A percentile compares a stretch with the other conserved stretches of the same genome.
Evolutionary conservation across 2,797 vertebrate genomes (phyloP).

Genomic region (Remorina albescens): DNA sequence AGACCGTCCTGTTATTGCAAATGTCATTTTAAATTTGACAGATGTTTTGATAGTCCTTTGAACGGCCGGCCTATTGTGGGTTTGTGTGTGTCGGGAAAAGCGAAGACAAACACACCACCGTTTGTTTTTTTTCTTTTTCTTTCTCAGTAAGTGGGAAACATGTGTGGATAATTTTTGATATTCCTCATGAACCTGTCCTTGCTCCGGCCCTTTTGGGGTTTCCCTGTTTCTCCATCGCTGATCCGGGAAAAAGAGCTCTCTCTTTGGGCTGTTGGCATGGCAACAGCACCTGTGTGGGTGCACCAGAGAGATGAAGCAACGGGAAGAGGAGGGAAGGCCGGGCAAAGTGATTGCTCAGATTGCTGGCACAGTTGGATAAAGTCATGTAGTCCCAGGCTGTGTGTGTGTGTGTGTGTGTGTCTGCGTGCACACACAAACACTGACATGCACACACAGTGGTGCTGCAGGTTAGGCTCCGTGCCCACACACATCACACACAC

Average conservation of each 20-base stretch:
- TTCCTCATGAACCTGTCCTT: background rate
- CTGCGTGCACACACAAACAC: too few species aligned
- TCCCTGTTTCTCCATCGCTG: constrained; percentile 21
- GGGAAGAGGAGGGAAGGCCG: constrained; percentile 7
- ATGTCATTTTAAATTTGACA: background rate
- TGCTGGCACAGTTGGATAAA: constrained; percentile 58
- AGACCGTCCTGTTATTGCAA: too few species aligned
- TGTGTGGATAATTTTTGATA: background rate
- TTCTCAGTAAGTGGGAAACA: background rate
- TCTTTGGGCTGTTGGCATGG: constrained; percentile 45
- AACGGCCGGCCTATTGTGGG: background rate
- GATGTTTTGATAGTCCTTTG: background rate
- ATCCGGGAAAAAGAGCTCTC: constrained; percentile 29
- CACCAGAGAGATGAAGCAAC: constrained; percentile 19
- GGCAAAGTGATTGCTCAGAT: constrained; percentile 46
- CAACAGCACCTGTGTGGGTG: constrained; percentile 49
- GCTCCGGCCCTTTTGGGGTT: constrained; percentile 6
- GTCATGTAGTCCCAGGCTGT: constrained; percentile 30
- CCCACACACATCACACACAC: constrained; percentile 38
- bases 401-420: background rate
- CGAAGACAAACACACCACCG: background rate
- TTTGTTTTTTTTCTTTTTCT: too few species aligned
- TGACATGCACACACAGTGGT: background rate
- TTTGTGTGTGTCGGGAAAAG: background rate
- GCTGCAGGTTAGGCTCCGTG: constrained; percentile 45